phyloP scores from a whole-genome alignment of 2,113 vertebrate genomes.

The Sprattus sprattus region DNA sequence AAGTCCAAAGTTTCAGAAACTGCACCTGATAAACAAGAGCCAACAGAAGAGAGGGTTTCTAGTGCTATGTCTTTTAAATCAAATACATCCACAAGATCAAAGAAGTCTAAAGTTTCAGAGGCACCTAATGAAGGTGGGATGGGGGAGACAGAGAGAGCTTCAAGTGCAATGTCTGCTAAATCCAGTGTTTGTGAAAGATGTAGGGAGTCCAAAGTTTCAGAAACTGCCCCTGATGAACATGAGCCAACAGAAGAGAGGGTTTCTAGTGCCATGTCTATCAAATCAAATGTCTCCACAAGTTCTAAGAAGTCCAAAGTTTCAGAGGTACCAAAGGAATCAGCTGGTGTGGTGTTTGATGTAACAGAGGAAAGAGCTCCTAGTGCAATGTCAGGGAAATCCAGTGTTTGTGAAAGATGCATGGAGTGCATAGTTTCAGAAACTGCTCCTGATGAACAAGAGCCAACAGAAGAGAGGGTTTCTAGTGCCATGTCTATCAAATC shows the following conservation, averaged over 20 bases:
- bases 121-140: background rate
- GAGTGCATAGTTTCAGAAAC: conserved; percentile 41
- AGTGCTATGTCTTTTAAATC: conserved; percentile 57
- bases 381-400: conserved; percentile 48
- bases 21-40: conserved; percentile 36
- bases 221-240: conserved; percentile 34
- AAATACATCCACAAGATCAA: conserved; percentile 27
- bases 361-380: conserved; percentile 24
- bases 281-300: conserved; percentile 30
- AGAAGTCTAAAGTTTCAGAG: conserved; percentile 32
- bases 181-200: conserved; percentile 39
- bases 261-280: conserved; percentile 58
- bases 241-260: conserved; percentile 39
- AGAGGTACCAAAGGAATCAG: background rate
- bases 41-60: conserved; percentile 38
- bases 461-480: conserved; percentile 42
- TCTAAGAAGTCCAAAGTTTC: conserved; percentile 34
- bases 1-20: conserved; percentile 41
- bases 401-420: conserved; percentile 43
- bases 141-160: conserved; percentile 37
- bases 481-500: conserved; percentile 57
- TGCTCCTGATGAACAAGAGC: conserved; percentile 34
- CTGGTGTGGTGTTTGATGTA: background rate
- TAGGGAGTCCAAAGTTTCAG: conserved; percentile 38
- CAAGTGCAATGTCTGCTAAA: conserved; percentile 33